A percentile compares a stretch with the other conserved stretches of the same genome.
These are phyloP conservation scores for Yponomeuta malinellus DNA, from an alignment of 2,888 invertebrate species.

Conservation along the genomic window DNA sequence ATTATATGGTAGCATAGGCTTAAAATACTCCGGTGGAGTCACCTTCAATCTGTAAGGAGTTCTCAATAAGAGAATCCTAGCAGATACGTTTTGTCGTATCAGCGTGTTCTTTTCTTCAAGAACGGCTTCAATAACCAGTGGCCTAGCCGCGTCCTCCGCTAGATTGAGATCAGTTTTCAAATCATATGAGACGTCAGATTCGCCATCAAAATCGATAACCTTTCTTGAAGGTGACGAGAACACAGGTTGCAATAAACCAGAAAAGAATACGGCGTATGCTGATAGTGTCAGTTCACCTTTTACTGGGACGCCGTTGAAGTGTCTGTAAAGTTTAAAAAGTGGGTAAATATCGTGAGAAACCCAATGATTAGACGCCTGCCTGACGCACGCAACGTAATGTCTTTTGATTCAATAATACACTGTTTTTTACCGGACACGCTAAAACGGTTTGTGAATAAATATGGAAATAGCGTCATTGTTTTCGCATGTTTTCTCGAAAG, in stretches of 20 bases:
- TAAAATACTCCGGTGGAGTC: conserved; percentile 89
- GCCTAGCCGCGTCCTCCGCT: conserved; percentile 85
- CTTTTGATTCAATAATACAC: background rate
- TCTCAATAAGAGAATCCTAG: conserved; percentile 76
- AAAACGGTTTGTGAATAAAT: conserved; percentile 2
- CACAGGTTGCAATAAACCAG: conserved; percentile 86
- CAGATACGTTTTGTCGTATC: conserved; percentile 86
- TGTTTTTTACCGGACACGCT: background rate
- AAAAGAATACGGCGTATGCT: conserved; percentile 88
- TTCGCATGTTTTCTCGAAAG: background rate
- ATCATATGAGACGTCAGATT: conserved; percentile 83
- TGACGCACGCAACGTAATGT: background rate
- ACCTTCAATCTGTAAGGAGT: conserved; percentile 80
- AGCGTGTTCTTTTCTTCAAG: conserved; percentile 93
- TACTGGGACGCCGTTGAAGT: conserved; percentile 90
- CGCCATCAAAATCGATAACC: conserved; percentile 80
- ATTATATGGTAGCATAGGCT: conserved; percentile 89
- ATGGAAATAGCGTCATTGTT: background rate
- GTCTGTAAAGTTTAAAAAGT: conserved; percentile 62
- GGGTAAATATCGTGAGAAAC: background rate
- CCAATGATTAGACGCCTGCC: background rate
- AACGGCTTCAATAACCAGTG: conserved; percentile 89
- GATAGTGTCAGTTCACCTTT: conserved; percentile 90
- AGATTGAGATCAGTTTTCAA: conserved; percentile 84
- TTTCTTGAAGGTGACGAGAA: conserved; percentile 84